Evolutionary conservation across 2,113 vertebrate species (phyloP).

Genomic region (Rhabdomys dilectus): DNA sequence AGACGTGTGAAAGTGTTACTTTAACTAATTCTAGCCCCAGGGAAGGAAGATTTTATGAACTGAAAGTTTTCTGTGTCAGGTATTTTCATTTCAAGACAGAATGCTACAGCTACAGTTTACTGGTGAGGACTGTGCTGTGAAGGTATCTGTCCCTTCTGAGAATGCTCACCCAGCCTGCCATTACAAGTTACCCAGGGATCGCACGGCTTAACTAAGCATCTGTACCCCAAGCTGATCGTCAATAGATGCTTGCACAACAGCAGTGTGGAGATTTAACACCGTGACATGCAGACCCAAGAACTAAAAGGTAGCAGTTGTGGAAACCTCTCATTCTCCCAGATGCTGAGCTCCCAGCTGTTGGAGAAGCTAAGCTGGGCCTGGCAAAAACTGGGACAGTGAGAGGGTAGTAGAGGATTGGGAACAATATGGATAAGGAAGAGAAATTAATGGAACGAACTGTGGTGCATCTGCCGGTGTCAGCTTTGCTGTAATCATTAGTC

Average conservation of each 20-base stretch:
- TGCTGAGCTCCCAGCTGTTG: background rate
- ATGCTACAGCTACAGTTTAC: background rate
- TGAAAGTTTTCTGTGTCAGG: background rate
- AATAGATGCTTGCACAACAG: background rate
- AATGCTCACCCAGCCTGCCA: background rate
- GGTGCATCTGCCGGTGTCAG: background rate
- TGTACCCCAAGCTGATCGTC: background rate
- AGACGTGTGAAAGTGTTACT: background rate
- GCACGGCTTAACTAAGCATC: background rate
- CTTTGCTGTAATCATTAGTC: constrained; percentile 1
- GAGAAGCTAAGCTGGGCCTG: background rate
- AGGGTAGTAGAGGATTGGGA: no score
- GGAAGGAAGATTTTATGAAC: background rate
- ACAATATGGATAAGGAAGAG: background rate
- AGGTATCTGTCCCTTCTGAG: no score
- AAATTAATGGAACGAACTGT: background rate
- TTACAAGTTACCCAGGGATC: background rate
- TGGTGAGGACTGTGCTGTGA: background rate
- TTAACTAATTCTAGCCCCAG: background rate
- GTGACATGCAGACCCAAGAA: background rate
- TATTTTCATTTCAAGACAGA: background rate
- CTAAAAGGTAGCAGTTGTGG: background rate
- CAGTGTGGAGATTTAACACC: background rate
- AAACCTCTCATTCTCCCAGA: background rate
- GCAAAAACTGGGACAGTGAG: background rate